Conservation (phyloP, 2,797 vertebrate genomes). For the Coracias cyanogaster region DNA sequence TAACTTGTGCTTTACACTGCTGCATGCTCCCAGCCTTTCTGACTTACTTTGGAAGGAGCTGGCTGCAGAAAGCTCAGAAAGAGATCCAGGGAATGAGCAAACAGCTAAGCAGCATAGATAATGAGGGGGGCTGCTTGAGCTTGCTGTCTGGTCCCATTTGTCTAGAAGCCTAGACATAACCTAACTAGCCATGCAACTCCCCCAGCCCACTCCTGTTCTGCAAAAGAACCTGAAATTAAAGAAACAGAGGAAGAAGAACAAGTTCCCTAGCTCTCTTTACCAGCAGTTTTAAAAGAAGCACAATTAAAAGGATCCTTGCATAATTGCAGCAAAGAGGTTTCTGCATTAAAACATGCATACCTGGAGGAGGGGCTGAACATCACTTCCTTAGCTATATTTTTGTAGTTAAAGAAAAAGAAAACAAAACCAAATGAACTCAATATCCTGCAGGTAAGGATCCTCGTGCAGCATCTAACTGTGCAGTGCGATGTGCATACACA, state of each 20-base stretch:
- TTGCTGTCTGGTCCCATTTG: not conserved
- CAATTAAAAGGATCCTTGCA: not conserved
- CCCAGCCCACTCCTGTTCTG: not conserved
- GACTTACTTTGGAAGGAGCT: not conserved
- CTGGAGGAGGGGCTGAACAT: not conserved
- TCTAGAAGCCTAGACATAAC: not conserved
- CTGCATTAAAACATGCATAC: not conserved
- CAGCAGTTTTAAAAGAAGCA: not conserved
- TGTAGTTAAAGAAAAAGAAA: not conserved
- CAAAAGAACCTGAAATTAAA: not conserved
- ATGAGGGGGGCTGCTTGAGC: not conserved
- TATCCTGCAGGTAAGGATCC: not conserved
- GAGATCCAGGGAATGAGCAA: not conserved
- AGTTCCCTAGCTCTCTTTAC: not conserved
- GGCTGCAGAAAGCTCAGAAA: not conserved
- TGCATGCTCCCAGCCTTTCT: not conserved
- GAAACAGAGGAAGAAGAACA: not conserved
- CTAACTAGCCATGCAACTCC: not conserved
- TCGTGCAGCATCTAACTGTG: not conserved
- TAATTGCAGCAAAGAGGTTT: not conserved
- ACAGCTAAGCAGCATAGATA: accelerated
- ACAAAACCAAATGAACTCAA: not conserved
- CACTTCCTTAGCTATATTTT: not conserved
- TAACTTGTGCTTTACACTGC: not conserved
- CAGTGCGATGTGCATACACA: not conserved